These are phyloP conservation scores for Euspilapteryx auroguttella DNA, from an alignment of 2,888 invertebrate genomes.

Conservation along the genomic window DNA sequence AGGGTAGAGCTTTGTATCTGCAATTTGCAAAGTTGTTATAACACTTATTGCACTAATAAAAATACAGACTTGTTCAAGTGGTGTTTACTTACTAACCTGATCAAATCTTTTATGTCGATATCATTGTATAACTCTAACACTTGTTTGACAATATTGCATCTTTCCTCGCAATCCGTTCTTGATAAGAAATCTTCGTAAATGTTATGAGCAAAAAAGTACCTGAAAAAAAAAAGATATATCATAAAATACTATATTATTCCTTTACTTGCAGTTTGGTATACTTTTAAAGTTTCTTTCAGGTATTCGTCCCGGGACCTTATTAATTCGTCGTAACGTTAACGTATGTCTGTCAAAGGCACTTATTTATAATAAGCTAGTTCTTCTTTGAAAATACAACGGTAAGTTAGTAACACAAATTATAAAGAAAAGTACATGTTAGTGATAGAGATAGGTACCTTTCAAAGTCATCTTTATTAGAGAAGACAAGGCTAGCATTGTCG, in stretches of 20 bases:
- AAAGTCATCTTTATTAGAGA: slow-evolving; percentile 30
- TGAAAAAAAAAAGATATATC: slow-evolving; percentile 18
- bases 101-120: slow-evolving; percentile 19
- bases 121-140: slow-evolving; percentile 20
- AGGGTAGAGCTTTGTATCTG: slow-evolving; percentile 37
- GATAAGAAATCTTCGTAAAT: slow-evolving; percentile 26
- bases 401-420: too few relatives aligned
- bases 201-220: slow-evolving; percentile 24
- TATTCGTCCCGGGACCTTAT: too few relatives aligned
- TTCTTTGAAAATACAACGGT: too few relatives aligned
- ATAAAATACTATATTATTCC: too few relatives aligned
- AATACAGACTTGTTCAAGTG: too few relatives aligned
- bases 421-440: background rate
- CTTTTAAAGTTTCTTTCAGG: too few relatives aligned
- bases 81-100: slow-evolving; percentile 22
- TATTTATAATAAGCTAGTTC: too few relatives aligned
- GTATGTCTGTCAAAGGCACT: too few relatives aligned
- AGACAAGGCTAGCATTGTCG: slow-evolving; percentile 38
- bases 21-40: too few relatives aligned
- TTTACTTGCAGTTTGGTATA: background rate
- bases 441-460: slow-evolving; percentile 18
- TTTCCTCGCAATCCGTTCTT: slow-evolving; percentile 13
- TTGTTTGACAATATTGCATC: slow-evolving; percentile 16
- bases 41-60: too few relatives aligned
- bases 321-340: too few relatives aligned